Evolutionary conservation across 2,113 vertebrate genomes (phyloP), one percentile per base, ranked within the genome.

Genomic region (Erythrocercus mccallii): DNA sequence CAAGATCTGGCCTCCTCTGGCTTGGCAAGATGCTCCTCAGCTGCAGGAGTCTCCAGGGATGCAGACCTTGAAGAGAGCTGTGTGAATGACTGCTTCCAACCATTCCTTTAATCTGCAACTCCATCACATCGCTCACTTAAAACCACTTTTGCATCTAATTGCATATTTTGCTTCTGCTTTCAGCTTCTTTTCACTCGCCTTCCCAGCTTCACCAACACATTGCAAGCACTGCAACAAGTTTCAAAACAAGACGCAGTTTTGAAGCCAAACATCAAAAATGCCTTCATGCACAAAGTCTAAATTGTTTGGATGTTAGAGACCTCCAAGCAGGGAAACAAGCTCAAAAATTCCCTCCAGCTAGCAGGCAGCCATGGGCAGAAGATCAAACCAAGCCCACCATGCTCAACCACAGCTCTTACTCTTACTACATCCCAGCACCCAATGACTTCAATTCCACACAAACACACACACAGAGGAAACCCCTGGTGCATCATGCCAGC

Each of bases 181-280:
- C 81, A 60, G 92, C 74, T 71, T 37, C 53, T 51, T 56, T 47
- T 40, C 2, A 0, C 81, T 76, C 0, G 3, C 28, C 74, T 92
- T 90, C 81, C 92, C 94, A 93, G 74, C 35, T 88, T 90, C 35
- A 58, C 68, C 88, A 69, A 78, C 82, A 76, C 79, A 17, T 23
- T n/a, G 68, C 76, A 78, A 92, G 86, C 58, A 5, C 54, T 18
- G n/a, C 80, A 76, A 69, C 28, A 21, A 88, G 68, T 78, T 86
- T 80, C 76, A 77, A 88, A 97, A 86, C 80, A 88, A 86, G 89
- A 35, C 22, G 0, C 0, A 0, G 27, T 88, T 90, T 89, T 33
- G 71, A 82, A 95, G 56, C 40, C 79, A 93, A 95, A 88, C 50
- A 62, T 45, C 45, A 65, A 56, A 56, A 82, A 76, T 0, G 9